Base-by-base conservation (phyloP, 2,888 invertebrate genomes). In the Ochropleura leucogaster region DNA sequence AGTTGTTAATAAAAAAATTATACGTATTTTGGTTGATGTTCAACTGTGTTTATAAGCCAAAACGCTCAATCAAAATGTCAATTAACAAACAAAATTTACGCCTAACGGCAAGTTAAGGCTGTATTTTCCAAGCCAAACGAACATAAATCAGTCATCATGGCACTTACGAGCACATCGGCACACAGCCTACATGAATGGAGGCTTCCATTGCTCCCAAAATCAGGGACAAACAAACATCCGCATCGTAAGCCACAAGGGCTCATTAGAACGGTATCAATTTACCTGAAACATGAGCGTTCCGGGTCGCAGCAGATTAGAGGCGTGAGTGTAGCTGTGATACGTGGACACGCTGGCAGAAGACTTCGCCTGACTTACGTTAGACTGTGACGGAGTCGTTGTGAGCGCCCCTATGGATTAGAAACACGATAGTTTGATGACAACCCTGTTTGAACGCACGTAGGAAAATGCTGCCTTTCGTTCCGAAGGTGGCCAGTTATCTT, bases 221-320 rank as follows among this genome's bases (percentile, higher is more conserved):
- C 66, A 60, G 46, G 65, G 46, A 59, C 64, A 70, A 74, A 70
- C 65, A 74, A 82, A 74, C 59, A 69, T 14, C 66, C 40, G 57
- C 18, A 66, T 66, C 57, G 57, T 18, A 71, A 66, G 46, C 67
- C 74, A 70, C 69, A 71, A 66, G 44, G 47, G n/a, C 66, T 82
- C 66, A 73, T 66, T 67, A 77, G 68, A 20, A 16, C 16, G 57
- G 65, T 74, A 72, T 74, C 71, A 79, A 69, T 69, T 86, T 90
- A 96, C 96, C 92, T 95, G 95, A 87, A 89, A 95, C 67, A 95
- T 55, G 79, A 89, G 84, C 3, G 95, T 91, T 3, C 96, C 96
- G 14, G 96, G 96, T 73, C 91, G 90, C 51, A 95, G 83, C 8
- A 96, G 76, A 83, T 95, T 94, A 77, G 90, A 88, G 0, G 89